Base-by-base conservation (phyloP, 2,113 vertebrate genomes). In the Pica pica region DNA sequence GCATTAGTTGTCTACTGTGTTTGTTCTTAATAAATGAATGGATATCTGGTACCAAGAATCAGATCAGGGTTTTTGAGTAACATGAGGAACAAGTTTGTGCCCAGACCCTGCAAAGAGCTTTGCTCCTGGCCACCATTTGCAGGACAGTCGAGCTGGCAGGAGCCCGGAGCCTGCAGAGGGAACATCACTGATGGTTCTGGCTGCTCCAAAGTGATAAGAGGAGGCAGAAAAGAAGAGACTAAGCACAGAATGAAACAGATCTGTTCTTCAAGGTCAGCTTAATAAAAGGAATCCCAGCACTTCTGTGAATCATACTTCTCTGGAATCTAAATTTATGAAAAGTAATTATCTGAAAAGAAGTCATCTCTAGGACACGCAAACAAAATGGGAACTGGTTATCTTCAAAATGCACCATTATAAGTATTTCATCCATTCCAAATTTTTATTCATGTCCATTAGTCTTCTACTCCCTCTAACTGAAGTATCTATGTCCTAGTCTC, bases 1-100 rank as follows among this genome's bases (percentile, higher is more conserved):
- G 82, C 85, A 41, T 82, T 95, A 60, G 83, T 89, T 94, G 75
- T 91, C 86, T 96, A 60, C 82, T 89, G 31, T 76, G 81, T 95
- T 95, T 94, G 74, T 84, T 83, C 78, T 76, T 91, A 91, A 95
- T 60, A 95, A 89, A 76, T 90, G 74, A 89, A 93, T 96, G 89
- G 76, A 23, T 96, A 90, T 95, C 92, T 95, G 78, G 55, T 89
- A 90, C 71, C 50, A 50, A 59, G 49, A 77, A 65, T 85, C 89
- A 64, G 86, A 86, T 93, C 65, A 69, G 76, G 87, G 71, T 24
- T 94, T 96, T 23, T 75, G 26, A 65, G 81, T 68, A 91, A 83
- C 60, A 50, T 90, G 87, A 73, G 87, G 55, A 65, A 67, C 46
- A 42, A 90, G 42, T 82, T 78, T 76, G 67, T 95, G 92, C 79